Base-by-base conservation (phyloP, 2,113 vertebrate genomes). In the Entomyzon cyanotis region DNA sequence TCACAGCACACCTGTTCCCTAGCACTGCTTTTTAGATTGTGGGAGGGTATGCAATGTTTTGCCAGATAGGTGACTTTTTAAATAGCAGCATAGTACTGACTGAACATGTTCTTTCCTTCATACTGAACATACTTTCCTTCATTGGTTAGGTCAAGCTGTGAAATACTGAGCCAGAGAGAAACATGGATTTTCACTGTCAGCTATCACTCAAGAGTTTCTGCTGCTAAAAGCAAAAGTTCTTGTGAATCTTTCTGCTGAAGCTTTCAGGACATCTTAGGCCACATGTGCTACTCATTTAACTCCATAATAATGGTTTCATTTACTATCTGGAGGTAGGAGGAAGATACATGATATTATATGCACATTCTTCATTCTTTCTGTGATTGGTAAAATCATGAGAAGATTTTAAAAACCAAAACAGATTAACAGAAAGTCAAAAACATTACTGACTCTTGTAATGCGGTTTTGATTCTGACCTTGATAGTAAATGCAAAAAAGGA, bases 241-340 rank as follows among this genome's bases (percentile, higher is more conserved):
- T n/a, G 18, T 39, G 58, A 53, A 19, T 70, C 53, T 87, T 56
- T 80, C 75, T 71, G 83, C 30, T 67, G 41, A 87, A 85, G 90
- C 60, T 75, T 87, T 96, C 85, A 93, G 41, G 41, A 89, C 35
- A 79, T 84, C 68, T 92, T 55, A 31, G 52, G 65, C 75, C 70
- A 94, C 47, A n/a, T 30, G 41, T 44, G 59, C 52, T 94, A 59
- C 50, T 94, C 17, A 84, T 91, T 96, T 95, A 71, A 71, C 31
- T 76, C 58, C 44, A n/a, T 33, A 94, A 81, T 84, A 92, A 95
- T 74, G 35, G 68, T 82, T 93, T 88, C 10, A 85, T 59, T 53
- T 74, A 47, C 56, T 86, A 27, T 74, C 63, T 79, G 41, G 56
- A 79, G 35, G 52, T 55, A 91, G 41, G 12, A 71, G 28, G 62